Evolutionary conservation across 1,140 invertebrate genomes (phyloP), one percentile per base, ranked within the genome.

Genomic region (Drosophila ercepeae): DNA sequence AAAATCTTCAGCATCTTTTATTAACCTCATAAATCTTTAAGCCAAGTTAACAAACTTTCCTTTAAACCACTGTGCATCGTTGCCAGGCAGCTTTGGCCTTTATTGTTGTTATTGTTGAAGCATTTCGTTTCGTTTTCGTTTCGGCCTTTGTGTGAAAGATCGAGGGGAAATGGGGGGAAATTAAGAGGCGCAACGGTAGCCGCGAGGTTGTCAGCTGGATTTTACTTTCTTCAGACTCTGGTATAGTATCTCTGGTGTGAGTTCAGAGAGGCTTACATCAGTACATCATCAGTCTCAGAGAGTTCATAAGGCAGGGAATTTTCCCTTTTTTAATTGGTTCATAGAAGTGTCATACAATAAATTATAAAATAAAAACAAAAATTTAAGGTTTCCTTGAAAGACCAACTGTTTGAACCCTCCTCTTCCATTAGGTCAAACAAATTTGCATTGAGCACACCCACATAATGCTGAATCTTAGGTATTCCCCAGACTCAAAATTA

Each of bases 221-320:
- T 75, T 86, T 79, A 86, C 79, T 84, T 84, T 84, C 79, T 78
- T 86, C 71, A 76, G 48, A 59, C 64, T 52, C 44, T 27, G 50
- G 68, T n/a, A 51, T 52, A 55, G 58, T 60, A 63, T 73, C 55
- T 49, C 13, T 25, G 14, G 21, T 42, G 36, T 23, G 34, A 45
- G 19, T 29, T 5, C 14, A 14, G 16, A 34, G 29, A 27, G 19
- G 3, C 39, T 18, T 16, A 21, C 1, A 23, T 9, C 52, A n/a
- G n/a, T n/a, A n/a, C n/a, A n/a, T n/a, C n/a, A n/a, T n/a, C n/a
- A n/a, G n/a, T 18, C 19, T 8, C 14, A 48, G 2, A 45, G n/a
- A 34, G 32, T 23, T 3, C 11, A 11, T 32, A 11, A 32, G 11
- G 9, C 2, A 32, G 19, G 29, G 9, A n/a, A 36, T 36, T 39